Evolutionary conservation across 2,888 invertebrate genomes (phyloP).

Genomic region (Coelopa pilipes): DNA sequence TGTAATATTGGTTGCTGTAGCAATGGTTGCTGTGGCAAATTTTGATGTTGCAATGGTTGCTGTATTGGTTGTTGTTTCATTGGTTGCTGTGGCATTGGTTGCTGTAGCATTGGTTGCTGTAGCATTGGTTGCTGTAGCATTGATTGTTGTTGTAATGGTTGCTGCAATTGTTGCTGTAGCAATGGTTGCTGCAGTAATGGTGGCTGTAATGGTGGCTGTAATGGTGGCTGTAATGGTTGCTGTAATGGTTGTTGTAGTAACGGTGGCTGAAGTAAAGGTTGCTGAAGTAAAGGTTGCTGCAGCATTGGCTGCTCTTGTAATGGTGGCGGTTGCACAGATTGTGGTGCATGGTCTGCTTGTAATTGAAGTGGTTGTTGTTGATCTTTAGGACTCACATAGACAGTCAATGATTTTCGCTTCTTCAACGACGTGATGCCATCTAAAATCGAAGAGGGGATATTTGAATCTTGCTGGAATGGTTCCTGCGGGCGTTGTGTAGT

Average conservation of each 20-base stretch:
- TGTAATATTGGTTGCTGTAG: slow-evolving; percentile 38
- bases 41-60: slow-evolving; percentile 43
- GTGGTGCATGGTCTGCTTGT: slow-evolving; percentile 18
- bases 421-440: slow-evolving; percentile 64
- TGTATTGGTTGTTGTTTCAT: slow-evolving; percentile 50
- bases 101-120: slow-evolving; percentile 42
- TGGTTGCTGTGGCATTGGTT: slow-evolving; percentile 51
- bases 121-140: slow-evolving; percentile 36
- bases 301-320: slow-evolving; percentile 39
- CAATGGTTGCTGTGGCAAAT: slow-evolving; percentile 49
- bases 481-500: slow-evolving; percentile 39
- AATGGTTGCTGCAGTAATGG: slow-evolving; percentile 40
- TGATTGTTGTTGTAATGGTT: too few species aligned
- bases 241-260: slow-evolving; percentile 35
- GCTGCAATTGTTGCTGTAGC: slow-evolving; percentile 33
- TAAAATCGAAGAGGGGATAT: slow-evolving; percentile 55
- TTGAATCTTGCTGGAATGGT: slow-evolving; percentile 32
- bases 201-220: slow-evolving; percentile 40
- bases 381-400: slow-evolving; percentile 62
- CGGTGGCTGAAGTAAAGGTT: slow-evolving; percentile 40
- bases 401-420: slow-evolving; percentile 65
- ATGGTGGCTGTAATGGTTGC: slow-evolving; percentile 36
- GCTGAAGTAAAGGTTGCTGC: not conserved
- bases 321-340: slow-evolving; percentile 5
- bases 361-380: slow-evolving; percentile 42